phyloP scores from a whole-genome alignment of 2,797 vertebrate species.

The Helostoma temminkii region DNA sequence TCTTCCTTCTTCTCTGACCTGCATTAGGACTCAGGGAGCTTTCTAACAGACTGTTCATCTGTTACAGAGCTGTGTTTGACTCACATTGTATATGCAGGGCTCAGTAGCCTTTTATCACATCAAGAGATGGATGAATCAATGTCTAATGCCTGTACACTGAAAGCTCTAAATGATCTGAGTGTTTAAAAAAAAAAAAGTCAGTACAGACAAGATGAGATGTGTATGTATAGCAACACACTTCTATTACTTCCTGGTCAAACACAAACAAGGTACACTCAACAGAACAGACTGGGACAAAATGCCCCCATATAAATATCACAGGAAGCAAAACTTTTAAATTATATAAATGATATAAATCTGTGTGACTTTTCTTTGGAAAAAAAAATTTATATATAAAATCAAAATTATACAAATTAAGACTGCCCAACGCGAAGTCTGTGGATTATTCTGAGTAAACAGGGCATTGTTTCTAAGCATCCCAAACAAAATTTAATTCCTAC shows the following conservation, averaged over 20 bases:
- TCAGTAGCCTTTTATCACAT: slow-evolving; percentile 22
- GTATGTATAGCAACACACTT: neutral
- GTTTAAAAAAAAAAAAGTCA: neutral
- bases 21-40: slow-evolving; percentile 8
- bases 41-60: slow-evolving; percentile 44
- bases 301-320: neutral
- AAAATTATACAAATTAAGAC: no score
- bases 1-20: slow-evolving; percentile 40
- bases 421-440: no score
- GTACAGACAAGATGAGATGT: neutral
- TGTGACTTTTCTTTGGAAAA: no score
- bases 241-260: slow-evolving; percentile 9
- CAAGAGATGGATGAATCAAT: slow-evolving; percentile 42
- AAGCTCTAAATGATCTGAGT: slow-evolving; percentile 13
- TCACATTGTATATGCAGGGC: slow-evolving; percentile 30
- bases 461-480: neutral
- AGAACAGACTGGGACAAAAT: slow-evolving; percentile 1
- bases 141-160: slow-evolving; percentile 22
- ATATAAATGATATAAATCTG: no score
- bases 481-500: no score
- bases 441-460: no score
- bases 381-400: no score
- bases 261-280: neutral
- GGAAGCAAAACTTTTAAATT: no score
- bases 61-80: slow-evolving; percentile 42